Conservation (phyloP, 2,888 invertebrate genomes). For the Mycalesis mineus region DNA sequence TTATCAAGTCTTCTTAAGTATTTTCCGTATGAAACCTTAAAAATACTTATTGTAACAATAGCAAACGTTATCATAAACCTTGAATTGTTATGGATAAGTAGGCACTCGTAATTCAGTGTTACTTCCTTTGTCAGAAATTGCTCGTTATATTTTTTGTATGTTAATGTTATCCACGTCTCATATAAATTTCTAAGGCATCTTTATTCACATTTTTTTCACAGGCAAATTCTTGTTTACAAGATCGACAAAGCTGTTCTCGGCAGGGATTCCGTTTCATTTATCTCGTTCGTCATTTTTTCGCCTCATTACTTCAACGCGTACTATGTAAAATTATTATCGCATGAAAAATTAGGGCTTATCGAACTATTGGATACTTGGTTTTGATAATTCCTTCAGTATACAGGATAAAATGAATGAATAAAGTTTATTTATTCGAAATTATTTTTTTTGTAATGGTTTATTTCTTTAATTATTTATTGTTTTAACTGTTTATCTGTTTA, state of each 20-base stretch:
- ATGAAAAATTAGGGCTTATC: conserved; percentile 10
- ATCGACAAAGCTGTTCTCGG: conserved; percentile 11
- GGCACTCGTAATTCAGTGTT: neutral
- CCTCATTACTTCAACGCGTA: conserved; percentile 21
- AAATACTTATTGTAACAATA: no score
- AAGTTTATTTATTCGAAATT: no score
- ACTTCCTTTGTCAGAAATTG: conserved; percentile 1
- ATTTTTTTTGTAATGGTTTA: no score
- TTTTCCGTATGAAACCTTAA: no score
- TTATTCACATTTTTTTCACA: conserved; percentile 6
- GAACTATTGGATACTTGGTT: neutral
- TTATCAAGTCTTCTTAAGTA: no score
- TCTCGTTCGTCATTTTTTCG: conserved; percentile 24
- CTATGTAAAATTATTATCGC: conserved; percentile 3
- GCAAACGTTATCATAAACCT: no score
- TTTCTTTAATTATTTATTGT: no score
- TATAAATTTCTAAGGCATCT: conserved; percentile 6
- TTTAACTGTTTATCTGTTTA: no score
- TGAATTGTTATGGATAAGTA: neutral
- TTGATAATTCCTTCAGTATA: no score
- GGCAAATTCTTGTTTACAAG: conserved; percentile 11
- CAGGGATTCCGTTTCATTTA: conserved; percentile 18
- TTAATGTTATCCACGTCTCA: neutral
- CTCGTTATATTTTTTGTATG: conserved; percentile 5
- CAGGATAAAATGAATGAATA: no score